Percentiles rank a stretch among this genome's conserved stretches.
Conservation (phyloP, 2,113 vertebrate genomes). For the Astur gentilis region DNA sequence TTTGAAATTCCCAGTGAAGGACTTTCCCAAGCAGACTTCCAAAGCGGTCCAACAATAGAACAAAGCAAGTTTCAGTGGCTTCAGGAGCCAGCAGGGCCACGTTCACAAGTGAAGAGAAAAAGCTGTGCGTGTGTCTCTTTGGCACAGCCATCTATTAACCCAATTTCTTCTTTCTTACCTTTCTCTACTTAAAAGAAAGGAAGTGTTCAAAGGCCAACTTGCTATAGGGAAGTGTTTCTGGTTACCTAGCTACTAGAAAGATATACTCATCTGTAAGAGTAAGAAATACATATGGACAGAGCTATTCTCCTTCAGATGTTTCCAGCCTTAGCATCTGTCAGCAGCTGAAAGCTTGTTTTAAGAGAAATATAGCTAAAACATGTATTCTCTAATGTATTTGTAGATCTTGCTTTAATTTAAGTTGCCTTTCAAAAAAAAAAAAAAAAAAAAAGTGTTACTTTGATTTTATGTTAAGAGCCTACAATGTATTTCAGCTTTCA, state of each 20-base stretch:
- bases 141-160: not conserved
- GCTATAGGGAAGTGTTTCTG: not conserved
- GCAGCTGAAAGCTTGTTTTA: not conserved
- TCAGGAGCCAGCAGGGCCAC: not conserved
- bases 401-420: not conserved
- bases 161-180: not conserved
- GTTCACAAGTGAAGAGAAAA: not conserved
- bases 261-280: not conserved
- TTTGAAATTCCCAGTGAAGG: not conserved
- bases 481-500: not conserved
- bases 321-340: not conserved
- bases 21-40: not conserved
- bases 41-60: not conserved
- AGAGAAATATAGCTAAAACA: not conserved
- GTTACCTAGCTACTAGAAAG: not conserved
- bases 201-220: not conserved
- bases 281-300: not conserved
- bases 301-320: not conserved
- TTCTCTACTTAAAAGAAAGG: not conserved
- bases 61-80: not conserved
- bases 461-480: not conserved
- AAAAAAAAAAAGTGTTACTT: not conserved
- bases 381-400: not conserved
- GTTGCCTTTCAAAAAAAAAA: not conserved
- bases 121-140: rapidly evolving